Percentiles rank a stretch among this genome's conserved stretches.
Conservation (phyloP, 2,888 invertebrate genomes). For the Tetragonula carbonaria region DNA sequence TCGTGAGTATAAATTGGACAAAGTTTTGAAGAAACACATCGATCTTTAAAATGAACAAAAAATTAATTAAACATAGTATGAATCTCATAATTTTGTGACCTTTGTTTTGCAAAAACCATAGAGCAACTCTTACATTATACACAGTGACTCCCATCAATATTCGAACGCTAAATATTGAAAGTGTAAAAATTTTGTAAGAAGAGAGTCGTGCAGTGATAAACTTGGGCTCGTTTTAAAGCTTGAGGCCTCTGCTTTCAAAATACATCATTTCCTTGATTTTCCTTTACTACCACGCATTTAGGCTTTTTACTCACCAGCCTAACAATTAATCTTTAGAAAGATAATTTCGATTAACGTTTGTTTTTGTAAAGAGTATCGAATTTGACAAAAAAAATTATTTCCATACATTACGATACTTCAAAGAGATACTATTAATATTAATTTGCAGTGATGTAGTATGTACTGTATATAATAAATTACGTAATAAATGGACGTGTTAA, state of each 20-base stretch:
- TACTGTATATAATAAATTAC: conserved; percentile 6
- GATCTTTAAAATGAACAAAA: too few relatives aligned
- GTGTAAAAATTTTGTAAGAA: too few relatives aligned
- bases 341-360: conserved; percentile 14
- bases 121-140: too few relatives aligned
- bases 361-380: conserved; percentile 18
- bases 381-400: not conserved
- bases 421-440: not conserved
- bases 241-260: not conserved
- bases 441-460: not conserved
- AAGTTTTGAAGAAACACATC: too few relatives aligned
- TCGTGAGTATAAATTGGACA: too few relatives aligned
- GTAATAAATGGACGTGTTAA: conserved; percentile 3
- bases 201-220: too few relatives aligned
- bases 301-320: not conserved
- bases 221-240: too few relatives aligned
- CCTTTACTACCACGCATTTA: not conserved
- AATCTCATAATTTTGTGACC: too few relatives aligned
- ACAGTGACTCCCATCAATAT: too few relatives aligned
- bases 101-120: too few relatives aligned
- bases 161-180: too few relatives aligned
- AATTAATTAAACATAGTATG: too few relatives aligned
- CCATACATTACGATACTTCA: not conserved
- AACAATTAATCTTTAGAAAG: not conserved
- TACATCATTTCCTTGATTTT: not conserved